phyloP scores from a whole-genome alignment of 2,888 invertebrate genomes.

The Meta bourneti region DNA sequence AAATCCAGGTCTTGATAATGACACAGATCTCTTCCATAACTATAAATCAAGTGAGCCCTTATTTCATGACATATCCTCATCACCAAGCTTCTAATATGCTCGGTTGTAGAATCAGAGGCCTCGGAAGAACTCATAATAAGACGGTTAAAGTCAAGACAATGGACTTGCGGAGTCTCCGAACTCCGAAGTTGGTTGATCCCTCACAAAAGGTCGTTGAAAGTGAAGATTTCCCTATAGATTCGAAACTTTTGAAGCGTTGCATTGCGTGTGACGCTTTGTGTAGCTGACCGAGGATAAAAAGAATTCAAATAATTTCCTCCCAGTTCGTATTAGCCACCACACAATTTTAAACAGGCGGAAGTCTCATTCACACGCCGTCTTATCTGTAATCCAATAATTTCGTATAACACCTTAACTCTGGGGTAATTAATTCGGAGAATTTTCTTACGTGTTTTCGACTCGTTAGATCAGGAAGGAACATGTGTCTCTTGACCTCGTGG shows the following conservation, averaged over 20 bases:
- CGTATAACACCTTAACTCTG: neutral
- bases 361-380: neutral
- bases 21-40: too few relatives aligned
- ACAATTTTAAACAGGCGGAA: neutral
- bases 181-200: slow-evolving; percentile 2
- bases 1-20: too few relatives aligned
- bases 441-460: neutral
- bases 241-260: slow-evolving; percentile 48
- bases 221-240: slow-evolving; percentile 25
- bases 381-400: neutral
- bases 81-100: too few relatives aligned
- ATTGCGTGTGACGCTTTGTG: slow-evolving; percentile 16
- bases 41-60: too few relatives aligned
- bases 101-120: too few relatives aligned
- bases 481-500: neutral
- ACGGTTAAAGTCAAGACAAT: too few relatives aligned
- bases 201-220: slow-evolving; percentile 52
- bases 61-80: too few relatives aligned
- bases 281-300: slow-evolving; percentile 9
- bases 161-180: too few relatives aligned
- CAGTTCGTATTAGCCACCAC: neutral
- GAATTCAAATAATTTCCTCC: neutral
- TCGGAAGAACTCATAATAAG: too few relatives aligned
- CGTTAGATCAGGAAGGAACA: neutral
- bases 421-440: neutral